phyloP scores from a whole-genome alignment of 2,888 invertebrate genomes.

The Dendrolimus pini region DNA sequence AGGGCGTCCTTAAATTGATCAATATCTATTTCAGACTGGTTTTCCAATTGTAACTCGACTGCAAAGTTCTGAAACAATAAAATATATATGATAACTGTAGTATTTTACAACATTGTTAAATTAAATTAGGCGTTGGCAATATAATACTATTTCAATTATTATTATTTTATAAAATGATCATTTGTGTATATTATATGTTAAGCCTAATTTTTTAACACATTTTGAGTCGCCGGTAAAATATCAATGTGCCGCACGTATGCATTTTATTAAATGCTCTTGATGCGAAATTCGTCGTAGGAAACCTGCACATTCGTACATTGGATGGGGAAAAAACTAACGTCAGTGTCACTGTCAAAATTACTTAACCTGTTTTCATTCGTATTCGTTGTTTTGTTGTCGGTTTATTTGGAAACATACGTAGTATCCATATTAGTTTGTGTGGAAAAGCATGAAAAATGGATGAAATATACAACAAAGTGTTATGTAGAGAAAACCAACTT shows the following conservation, averaged over 20 bases:
- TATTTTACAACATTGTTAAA: not conserved
- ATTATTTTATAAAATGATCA: too few species aligned
- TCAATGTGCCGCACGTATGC: too few species aligned
- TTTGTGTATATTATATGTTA: too few species aligned
- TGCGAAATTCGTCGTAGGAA: constrained; percentile 2
- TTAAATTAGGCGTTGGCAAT: constrained; percentile 3
- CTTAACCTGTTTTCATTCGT: too few species aligned
- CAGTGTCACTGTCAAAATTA: too few species aligned
- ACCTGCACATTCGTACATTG: not conserved
- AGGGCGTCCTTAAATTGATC: constrained; percentile 82
- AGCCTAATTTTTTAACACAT: too few species aligned
- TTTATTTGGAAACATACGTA: not conserved
- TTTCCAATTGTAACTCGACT: constrained; percentile 84
- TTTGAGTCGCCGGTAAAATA: too few species aligned
- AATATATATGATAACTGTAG: constrained; percentile 2
- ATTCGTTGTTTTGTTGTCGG: too few species aligned
- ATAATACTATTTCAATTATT: too few species aligned
- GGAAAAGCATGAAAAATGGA: constrained; percentile 54
- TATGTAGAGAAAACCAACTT: constrained; percentile 69
- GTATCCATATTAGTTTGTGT: not conserved
- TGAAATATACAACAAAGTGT: constrained; percentile 56
- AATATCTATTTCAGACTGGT: constrained; percentile 81
- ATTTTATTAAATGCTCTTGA: too few species aligned
- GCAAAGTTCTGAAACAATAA: constrained; percentile 82
- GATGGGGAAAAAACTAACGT: not conserved